Base-by-base conservation (phyloP, 23 tunicate species). In the Ciona savignyi region DNA sequence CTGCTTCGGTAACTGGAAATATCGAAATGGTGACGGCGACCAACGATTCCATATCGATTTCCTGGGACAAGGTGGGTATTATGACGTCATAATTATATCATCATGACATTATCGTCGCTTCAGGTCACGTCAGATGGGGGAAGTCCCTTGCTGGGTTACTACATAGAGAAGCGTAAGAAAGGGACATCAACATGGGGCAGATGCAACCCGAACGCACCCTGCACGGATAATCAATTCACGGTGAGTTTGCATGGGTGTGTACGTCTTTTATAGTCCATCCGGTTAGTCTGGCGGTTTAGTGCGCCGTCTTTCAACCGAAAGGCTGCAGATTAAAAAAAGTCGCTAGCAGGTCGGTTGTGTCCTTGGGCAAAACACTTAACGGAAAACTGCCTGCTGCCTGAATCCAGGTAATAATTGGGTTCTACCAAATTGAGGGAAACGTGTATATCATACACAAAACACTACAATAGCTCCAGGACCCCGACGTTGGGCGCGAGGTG, bases 101-200 rank as follows among this genome's bases (percentile, higher is more conserved):
- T 42, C 56, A 42, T 42, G 15, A 15, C n/a, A n/a, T n/a, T n/a
- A n/a, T n/a, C 56, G 56, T 42, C 15, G 56, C 56, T 0, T 35
- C 22, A 91, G 97, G 91, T 91, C 2, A 68, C 80, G 32, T 62
- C 84, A 29, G 97, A 91, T 70, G 91, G 91, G 31, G 97, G 97
- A n/a, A 84, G 86, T 51, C 81, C 86, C 3, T 69, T 91, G 4
- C 34, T 63, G 9, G 97, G 97, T 15, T 91, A 91, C 70, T 30
- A 70, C 62, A 66, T 91, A 25, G 97, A 91, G 71, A 85, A 80
- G 49, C 62, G 97, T 30, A 91, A 91, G 80, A 91, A 85, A 70
- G 97, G 97, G 33, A 83, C 80, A 1, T 75, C 81, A 27, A 4
- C 74, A 0, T 91, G 97, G 97, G 28, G 71, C 20, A 75, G 87